These are phyloP conservation scores for Mus pahari DNA, from an alignment of 2,113 vertebrate genomes.

Conservation along the genomic window DNA sequence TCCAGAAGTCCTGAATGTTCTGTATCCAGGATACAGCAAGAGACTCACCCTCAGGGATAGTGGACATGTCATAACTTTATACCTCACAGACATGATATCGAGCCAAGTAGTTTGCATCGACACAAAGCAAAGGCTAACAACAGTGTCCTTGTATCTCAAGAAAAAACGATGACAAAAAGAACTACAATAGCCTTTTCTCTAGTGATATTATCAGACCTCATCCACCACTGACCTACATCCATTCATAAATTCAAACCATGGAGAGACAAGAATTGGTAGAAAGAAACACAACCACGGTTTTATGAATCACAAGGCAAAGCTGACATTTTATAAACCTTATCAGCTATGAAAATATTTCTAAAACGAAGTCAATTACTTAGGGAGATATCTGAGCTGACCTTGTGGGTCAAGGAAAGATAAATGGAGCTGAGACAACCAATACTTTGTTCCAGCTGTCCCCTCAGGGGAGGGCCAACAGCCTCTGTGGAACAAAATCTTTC, in stretches of 20 bases:
- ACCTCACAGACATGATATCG: background rate
- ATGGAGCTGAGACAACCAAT: background rate
- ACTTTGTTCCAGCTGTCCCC: background rate
- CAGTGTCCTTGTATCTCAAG: background rate
- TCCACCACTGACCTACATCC: background rate
- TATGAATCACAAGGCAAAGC: background rate
- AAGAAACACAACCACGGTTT: background rate
- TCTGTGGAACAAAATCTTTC: too few species aligned
- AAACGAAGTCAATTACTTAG: background rate
- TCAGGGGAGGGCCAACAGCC: background rate
- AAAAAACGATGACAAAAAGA: background rate
- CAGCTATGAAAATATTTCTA: background rate
- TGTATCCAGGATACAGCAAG: background rate
- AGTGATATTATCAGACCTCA: background rate
- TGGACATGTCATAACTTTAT: background rate
- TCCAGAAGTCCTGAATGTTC: background rate
- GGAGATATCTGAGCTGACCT: background rate
- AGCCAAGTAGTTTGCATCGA: background rate
- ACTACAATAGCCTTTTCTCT: background rate
- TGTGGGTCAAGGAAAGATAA: background rate
- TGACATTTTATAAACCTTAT: background rate
- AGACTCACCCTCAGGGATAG: background rate
- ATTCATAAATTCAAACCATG: background rate
- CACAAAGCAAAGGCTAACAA: background rate
- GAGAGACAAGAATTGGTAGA: background rate